Evolutionary conservation across 2,113 vertebrate species (phyloP).

Genomic region (Isurus oxyrinchus): DNA sequence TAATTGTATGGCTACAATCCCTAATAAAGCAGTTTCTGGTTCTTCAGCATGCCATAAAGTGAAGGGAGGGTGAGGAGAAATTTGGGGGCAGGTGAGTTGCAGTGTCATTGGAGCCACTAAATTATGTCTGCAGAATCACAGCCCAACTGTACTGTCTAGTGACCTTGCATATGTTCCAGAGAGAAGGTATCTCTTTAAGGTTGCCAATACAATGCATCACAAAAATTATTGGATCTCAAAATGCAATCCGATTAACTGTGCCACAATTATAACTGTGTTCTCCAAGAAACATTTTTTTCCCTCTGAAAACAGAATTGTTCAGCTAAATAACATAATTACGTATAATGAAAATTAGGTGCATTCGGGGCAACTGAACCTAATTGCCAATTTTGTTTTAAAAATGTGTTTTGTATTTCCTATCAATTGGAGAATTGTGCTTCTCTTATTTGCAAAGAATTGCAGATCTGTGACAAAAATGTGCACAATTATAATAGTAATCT

Average conservation of each 20-base stretch:
- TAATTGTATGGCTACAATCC: background rate
- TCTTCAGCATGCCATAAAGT: background rate
- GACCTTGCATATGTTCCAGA: background rate
- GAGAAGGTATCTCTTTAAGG: background rate
- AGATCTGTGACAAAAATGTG: constrained; percentile 15
- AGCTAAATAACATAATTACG: background rate
- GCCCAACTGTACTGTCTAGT: background rate
- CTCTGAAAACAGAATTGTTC: background rate
- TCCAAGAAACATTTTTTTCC: background rate
- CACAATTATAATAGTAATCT: constrained; percentile 19
- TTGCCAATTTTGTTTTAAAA: background rate
- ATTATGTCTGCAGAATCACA: background rate
- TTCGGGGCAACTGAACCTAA: background rate
- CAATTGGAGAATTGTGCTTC: constrained; percentile 28
- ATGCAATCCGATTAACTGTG: background rate
- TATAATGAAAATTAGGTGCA: background rate
- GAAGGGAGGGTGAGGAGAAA: background rate
- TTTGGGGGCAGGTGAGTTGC: background rate
- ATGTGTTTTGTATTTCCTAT: background rate
- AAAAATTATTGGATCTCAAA: background rate
- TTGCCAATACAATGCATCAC: background rate
- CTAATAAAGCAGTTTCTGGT: background rate
- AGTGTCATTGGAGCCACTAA: background rate
- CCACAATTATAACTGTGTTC: background rate
- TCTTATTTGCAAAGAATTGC: constrained; percentile 19